Evolutionary conservation across 2,888 invertebrate species (phyloP).

Genomic region (Leptinotarsa haldemani): DNA sequence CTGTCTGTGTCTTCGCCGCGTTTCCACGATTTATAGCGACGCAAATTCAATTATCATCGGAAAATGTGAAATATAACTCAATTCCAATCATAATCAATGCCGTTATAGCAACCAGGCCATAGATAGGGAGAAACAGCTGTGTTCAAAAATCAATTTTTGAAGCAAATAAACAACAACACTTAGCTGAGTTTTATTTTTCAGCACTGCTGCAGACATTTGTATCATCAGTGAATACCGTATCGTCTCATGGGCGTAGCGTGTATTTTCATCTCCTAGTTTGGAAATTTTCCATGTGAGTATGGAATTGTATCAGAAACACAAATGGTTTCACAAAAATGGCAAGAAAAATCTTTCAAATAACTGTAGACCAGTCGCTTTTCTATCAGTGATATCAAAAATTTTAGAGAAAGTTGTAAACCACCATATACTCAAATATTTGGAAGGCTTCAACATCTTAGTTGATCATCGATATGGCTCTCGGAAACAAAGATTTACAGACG

Average conservation of each 20-base stretch:
- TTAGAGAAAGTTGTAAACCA: no score
- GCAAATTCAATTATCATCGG: constrained; percentile 19
- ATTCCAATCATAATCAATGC: constrained; percentile 19
- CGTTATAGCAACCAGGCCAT: constrained; percentile 8
- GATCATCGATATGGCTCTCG: no score
- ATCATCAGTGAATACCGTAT: constrained; percentile 1
- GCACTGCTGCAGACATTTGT: constrained; percentile 11
- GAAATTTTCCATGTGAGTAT: neutral
- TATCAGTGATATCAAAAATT: no score
- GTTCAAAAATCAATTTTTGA: constrained; percentile 27
- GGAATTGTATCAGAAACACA: neutral
- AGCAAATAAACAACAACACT: constrained; percentile 32
- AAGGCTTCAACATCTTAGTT: no score
- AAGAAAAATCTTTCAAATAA: no score
- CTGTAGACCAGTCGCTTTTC: no score
- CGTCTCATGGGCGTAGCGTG: neutral
- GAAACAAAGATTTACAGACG: no score
- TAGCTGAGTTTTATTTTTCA: constrained; percentile 10
- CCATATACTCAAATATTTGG: no score
- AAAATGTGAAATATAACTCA: constrained; percentile 15
- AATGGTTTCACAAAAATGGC: no score
- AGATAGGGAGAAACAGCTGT: constrained; percentile 26
- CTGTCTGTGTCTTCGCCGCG: constrained; percentile 5
- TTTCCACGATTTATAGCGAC: constrained; percentile 9
- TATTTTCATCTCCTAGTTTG: neutral